These are phyloP conservation scores for Lypha dubia DNA, from an alignment of 2,888 invertebrate species.

Conservation along the genomic window DNA sequence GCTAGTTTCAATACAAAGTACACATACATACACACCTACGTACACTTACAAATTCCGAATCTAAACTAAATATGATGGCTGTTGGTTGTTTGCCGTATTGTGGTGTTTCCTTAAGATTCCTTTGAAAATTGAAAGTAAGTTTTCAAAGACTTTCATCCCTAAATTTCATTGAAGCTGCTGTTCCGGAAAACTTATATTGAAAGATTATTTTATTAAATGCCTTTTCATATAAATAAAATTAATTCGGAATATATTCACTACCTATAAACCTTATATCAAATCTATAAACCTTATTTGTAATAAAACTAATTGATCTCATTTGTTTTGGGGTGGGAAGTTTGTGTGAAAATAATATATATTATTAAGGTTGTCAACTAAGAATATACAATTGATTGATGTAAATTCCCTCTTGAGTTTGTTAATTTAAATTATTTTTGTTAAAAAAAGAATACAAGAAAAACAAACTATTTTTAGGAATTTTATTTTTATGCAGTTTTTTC, in stretches of 20 bases:
- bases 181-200: neutral
- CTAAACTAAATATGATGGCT: neutral
- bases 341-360: too few species aligned
- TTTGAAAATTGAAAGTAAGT: conserved; percentile 36
- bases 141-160: conserved; percentile 29
- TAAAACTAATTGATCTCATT: neutral
- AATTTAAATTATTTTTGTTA: too few species aligned
- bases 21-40: neutral
- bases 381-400: too few species aligned
- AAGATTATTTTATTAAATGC: conserved; percentile 27
- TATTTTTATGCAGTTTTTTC: too few species aligned
- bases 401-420: too few species aligned
- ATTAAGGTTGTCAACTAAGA: too few species aligned
- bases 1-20: neutral
- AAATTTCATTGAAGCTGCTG: conserved; percentile 9
- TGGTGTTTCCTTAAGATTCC: neutral
- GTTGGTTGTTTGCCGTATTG: neutral
- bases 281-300: neutral
- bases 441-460: too few species aligned
- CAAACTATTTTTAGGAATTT: too few species aligned
- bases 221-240: conserved; percentile 30
- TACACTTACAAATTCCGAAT: neutral
- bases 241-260: conserved; percentile 12
- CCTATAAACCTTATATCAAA: neutral
- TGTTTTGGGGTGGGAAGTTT: too few species aligned